A percentile compares a stretch with the other conserved stretches of the same genome.
Evolutionary conservation across 2,888 invertebrate genomes (phyloP).

Genomic region (Nomada goodeniana): DNA sequence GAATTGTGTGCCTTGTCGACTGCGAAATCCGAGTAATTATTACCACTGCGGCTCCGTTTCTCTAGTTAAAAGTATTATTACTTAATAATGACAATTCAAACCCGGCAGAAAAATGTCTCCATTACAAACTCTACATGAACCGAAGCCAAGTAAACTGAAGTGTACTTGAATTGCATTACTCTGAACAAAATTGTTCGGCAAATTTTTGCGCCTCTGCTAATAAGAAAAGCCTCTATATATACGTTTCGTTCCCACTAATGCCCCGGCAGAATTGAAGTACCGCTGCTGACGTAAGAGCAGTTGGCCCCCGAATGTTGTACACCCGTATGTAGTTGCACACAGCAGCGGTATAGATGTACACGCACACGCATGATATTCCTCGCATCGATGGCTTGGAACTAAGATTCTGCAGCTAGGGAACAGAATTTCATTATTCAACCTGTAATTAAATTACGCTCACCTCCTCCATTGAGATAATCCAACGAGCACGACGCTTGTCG

Average conservation of each 20-base stretch:
- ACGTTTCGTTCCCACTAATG: neutral
- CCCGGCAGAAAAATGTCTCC: too few relatives aligned
- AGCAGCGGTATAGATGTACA: neutral
- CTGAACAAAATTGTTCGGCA: too few relatives aligned
- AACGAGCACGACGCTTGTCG: slow-evolving; percentile 17
- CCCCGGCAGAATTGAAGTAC: neutral
- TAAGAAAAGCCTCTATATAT: too few relatives aligned
- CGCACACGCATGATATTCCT: neutral
- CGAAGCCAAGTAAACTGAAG: too few relatives aligned
- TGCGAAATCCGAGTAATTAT: too few relatives aligned
- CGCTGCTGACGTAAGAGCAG: neutral
- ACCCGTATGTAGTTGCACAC: neutral
- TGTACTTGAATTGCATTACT: too few relatives aligned
- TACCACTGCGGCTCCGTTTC: too few relatives aligned
- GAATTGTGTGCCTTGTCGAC: too few relatives aligned
- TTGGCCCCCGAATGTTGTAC: neutral
- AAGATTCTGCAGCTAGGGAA: slow-evolving; percentile 39
- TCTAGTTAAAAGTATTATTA: too few relatives aligned
- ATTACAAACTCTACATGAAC: too few relatives aligned
- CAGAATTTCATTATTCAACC: slow-evolving; percentile 45
- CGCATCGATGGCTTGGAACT: slow-evolving; percentile 40
- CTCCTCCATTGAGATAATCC: slow-evolving; percentile 36
- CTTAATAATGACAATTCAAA: too few relatives aligned
- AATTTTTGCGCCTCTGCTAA: too few relatives aligned
- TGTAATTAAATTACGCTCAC: slow-evolving; percentile 34